Evolutionary conservation across 2,113 vertebrate species (phyloP).

Genomic region (Tupaia tana): DNA sequence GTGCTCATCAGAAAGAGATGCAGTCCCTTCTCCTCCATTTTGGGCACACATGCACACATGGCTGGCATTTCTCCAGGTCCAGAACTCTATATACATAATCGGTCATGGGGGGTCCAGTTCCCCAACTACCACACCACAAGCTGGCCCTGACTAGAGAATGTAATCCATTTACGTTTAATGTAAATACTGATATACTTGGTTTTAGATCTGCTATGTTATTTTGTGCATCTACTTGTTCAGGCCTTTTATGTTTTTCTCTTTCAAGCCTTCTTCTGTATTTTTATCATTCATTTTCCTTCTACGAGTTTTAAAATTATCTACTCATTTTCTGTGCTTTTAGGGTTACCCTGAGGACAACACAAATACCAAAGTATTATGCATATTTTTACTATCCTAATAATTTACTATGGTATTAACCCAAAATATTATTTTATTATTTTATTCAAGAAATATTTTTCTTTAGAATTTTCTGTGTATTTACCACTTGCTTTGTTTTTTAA

Average conservation of each 20-base stretch:
- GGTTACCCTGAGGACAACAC: neutral
- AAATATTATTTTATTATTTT: neutral
- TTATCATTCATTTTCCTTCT: neutral
- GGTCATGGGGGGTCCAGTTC: too few relatives aligned
- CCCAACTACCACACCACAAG: too few relatives aligned
- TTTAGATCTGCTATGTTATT: constrained; percentile 15
- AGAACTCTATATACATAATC: too few relatives aligned
- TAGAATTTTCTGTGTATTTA: neutral
- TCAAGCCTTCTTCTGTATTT: neutral
- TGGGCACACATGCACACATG: too few relatives aligned
- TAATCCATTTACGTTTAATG: neutral
- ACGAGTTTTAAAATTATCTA: neutral
- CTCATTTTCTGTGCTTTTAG: neutral
- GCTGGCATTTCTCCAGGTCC: too few relatives aligned
- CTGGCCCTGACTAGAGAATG: neutral
- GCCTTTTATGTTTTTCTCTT: neutral
- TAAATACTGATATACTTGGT: neutral
- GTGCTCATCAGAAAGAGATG: too few relatives aligned
- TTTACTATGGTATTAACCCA: neutral
- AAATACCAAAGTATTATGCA: neutral
- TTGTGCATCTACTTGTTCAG: neutral
- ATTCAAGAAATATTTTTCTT: neutral
- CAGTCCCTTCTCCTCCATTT: too few relatives aligned
- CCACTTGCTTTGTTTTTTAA: neutral
- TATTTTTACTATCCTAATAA: neutral